These are phyloP conservation scores for Patiria miniata DNA, from an alignment of 35 echinoderm and acorn worm genomes.

Conservation along the genomic window DNA sequence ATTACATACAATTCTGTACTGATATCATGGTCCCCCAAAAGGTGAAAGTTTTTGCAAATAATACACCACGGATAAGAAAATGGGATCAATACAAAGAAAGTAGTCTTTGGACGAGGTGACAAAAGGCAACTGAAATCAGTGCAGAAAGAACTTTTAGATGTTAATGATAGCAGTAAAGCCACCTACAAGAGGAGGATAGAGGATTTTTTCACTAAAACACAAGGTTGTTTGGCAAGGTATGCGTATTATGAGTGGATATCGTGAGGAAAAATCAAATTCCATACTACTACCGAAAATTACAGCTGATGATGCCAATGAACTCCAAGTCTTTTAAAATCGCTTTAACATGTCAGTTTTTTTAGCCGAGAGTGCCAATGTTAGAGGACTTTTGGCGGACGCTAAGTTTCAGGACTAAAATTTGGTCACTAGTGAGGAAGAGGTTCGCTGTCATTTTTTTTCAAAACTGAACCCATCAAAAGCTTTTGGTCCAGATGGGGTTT, in stretches of 20 bases:
- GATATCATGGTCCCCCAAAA: background rate
- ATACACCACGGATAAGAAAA: conserved; percentile 36
- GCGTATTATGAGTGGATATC: conserved; percentile 56
- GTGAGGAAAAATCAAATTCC: background rate
- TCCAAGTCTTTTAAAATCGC: conserved; percentile 43
- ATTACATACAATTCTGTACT: conserved; percentile 31
- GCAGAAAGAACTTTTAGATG: background rate
- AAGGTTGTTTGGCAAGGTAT: conserved; percentile 45
- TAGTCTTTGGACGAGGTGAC: conserved; percentile 14
- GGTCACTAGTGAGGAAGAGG: conserved; percentile 10
- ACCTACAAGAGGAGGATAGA: too few species aligned
- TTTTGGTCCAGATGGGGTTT: conserved; percentile 45
- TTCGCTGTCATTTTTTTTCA: conserved; percentile 19
- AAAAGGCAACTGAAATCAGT: background rate
- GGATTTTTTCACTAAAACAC: conserved; percentile 28
- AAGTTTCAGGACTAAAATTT: background rate
- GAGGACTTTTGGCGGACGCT: background rate
- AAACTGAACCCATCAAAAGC: conserved; percentile 42
- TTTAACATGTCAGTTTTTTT: conserved; percentile 31
- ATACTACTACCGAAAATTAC: background rate
- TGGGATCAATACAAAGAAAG: conserved; percentile 46
- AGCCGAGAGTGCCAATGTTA: background rate
- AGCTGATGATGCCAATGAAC: conserved; percentile 49
- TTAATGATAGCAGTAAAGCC: background rate
- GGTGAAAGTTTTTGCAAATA: conserved; percentile 16